Base-by-base conservation (phyloP, 2,113 vertebrate species). In the Lutjanus erythropterus region DNA sequence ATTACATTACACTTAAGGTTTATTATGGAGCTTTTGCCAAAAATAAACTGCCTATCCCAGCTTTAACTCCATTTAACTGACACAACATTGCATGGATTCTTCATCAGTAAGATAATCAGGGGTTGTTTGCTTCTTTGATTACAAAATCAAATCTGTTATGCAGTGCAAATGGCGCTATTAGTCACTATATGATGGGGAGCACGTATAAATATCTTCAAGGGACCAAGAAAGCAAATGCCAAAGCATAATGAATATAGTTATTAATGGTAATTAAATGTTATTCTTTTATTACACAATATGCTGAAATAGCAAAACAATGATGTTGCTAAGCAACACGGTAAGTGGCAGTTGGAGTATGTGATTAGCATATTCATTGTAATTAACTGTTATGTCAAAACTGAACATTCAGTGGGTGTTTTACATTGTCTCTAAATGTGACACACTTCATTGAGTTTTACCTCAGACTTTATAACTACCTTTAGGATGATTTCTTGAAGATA, bases 321-420 rank as follows among this genome's bases (percentile, higher is more conserved):
- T 33, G 86, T 74, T 89, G 74, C 77, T 75, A 75, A 68, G 82
- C 77, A 81, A 83, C 80, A 65, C 19, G 19, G 12, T 21, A 27
- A 78, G 61, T 5, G 27, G 56, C 74, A 66, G 25, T 80, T 23
- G 35, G 55, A 72, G 56, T 12, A 23, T 35, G 27, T 77, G 71
- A 91, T 86, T 76, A 69, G 61, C 44, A 76, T 65, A 71, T 85
- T 81, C 35, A 85, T 75, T 55, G 74, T 78, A 64, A 78, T 62
- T 33, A 85, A 61, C 71, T 55, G 42, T 19, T 41, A 62, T 71
- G 64, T 60, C 39, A 53, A 25, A 46, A 67, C 25, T 60, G 44
- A 82, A 41, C n/a, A 31, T 66, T 68, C 42, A 65, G 60, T 23
- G 41, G 60, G 39, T 76, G 29, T 41, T 83, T 66, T 56, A 50